A percentile compares a stretch with the other conserved stretches of the same genome.
Conservation (phyloP, 1,140 invertebrate genomes). For the Babylonia areolata region DNA sequence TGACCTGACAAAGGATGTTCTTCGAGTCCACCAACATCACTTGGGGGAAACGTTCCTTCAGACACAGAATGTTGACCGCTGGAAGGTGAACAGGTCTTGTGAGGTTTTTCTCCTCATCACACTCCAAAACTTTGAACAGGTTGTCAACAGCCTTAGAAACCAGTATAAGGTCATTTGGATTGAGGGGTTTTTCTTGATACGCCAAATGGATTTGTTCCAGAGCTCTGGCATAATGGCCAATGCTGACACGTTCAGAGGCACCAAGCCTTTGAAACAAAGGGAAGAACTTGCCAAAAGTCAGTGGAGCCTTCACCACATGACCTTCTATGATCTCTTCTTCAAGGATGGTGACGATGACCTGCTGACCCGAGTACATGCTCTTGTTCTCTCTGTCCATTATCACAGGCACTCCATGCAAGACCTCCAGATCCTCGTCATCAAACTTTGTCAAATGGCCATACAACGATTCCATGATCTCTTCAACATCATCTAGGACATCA, state of each 20-base stretch:
- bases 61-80: not conserved
- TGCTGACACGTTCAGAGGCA: conserved; percentile 30
- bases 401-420: not conserved
- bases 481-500: conserved; percentile 8
- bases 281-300: conserved; percentile 49
- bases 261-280: conserved; percentile 57
- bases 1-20: not conserved
- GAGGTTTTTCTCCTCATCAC: conserved; percentile 20
- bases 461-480: conserved; percentile 27
- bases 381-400: conserved; percentile 42
- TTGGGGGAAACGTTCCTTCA: not conserved
- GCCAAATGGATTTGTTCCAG: conserved; percentile 37
- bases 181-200: conserved; percentile 45
- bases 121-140: conserved; percentile 50
- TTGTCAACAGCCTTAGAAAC: conserved; percentile 26
- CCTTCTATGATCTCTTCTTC: conserved; percentile 53
- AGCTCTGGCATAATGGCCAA: conserved; percentile 48
- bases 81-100: conserved; percentile 14
- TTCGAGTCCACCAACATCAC: not conserved
- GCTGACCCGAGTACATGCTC: conserved; percentile 46
- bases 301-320: conserved; percentile 52
- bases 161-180: conserved; percentile 48
- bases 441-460: conserved; percentile 36
- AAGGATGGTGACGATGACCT: conserved; percentile 50
- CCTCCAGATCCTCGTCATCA: conserved; percentile 29